phyloP scores from a whole-genome alignment of 2,888 invertebrate genomes.

The Shargacucullia verbasci region DNA sequence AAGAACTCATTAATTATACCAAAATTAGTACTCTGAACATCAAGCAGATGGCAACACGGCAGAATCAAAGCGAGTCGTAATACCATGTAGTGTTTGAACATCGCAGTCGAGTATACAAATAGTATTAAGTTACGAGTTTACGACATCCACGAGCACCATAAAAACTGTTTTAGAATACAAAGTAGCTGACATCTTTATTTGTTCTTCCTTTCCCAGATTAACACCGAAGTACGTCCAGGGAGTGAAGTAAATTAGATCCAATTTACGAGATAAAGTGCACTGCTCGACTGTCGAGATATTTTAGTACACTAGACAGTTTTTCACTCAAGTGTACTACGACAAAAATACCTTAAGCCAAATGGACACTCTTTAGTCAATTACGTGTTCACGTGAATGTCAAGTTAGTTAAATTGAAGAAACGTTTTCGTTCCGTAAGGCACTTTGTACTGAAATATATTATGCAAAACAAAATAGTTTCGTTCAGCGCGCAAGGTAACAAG shows the following conservation, averaged over 20 bases:
- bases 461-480: conserved; percentile 26
- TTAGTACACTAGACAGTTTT: conserved; percentile 8
- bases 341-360: conserved; percentile 17
- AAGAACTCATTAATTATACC: conserved; percentile 21
- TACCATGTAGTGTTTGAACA: not conserved
- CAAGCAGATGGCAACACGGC: not conserved
- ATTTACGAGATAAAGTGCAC: conserved; percentile 24
- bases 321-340: conserved; percentile 9
- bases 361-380: conserved; percentile 11
- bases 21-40: conserved; percentile 3
- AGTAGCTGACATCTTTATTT: conserved; percentile 1
- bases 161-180: conserved; percentile 13
- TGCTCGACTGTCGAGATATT: conserved; percentile 7
- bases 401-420: conserved; percentile 3
- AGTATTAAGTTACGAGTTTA: not conserved
- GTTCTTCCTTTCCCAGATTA: conserved; percentile 10
- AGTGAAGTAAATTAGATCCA: conserved; percentile 21
- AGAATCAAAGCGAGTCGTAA: conserved; percentile 8
- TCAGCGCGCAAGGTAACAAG: conserved; percentile 12
- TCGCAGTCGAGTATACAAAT: not conserved
- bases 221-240: conserved; percentile 2
- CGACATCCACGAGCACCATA: not conserved
- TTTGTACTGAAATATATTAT: conserved; percentile 18
- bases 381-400: conserved; percentile 19
- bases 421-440: not conserved